Base-by-base conservation (phyloP, 1,140 invertebrate species). In the Chrysomallon squamiferum region DNA sequence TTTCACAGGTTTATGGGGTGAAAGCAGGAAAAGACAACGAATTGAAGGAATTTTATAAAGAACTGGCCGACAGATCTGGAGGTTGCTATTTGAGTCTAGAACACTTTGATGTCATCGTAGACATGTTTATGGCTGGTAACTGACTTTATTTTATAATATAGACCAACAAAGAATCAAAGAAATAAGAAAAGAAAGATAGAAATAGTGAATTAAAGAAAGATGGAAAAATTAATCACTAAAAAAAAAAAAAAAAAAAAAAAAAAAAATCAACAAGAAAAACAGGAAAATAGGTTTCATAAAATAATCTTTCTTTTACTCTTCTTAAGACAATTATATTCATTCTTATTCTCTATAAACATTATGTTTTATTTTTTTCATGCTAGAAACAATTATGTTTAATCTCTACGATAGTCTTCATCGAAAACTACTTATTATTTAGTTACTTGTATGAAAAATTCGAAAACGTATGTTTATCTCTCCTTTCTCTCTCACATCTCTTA, bases 81-180 rank as follows among this genome's bases (percentile, higher is more conserved):
- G 81, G 81, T 0, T 77, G 69, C 58, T 71, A 75, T 38, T 60
- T 83, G 2, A 68, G 63, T 18, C 62, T 83, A 3, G 66, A 63
- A 20, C 68, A 83, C 35, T 79, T 83, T 45, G 70, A 71, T 29
- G 71, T 81, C 32, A 83, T 83, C 54, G 79, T 76, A 41, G 78
- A 83, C 64, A 83, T 83, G 81, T 83, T 83, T 66, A 57, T 83
- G 22, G 80, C 77, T 63, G 79, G 79, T 81, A 68, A 56, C 65
- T 60, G 38, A 30, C 22, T 27, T 20, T 67, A 25, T 20, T 27
- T 68, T 38, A 3, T 35, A 29, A 41, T 38, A 11, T 30, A 20
- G 15, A 35, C 18, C 45, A 33, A 32, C 20, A 56, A n/a, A n/a
- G n/a, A n/a, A n/a, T n/a, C n/a, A n/a, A n/a, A n/a, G n/a, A n/a